These are phyloP conservation scores for Chesias legatella DNA, from an alignment of 2,888 invertebrate species.

Conservation along the genomic window DNA sequence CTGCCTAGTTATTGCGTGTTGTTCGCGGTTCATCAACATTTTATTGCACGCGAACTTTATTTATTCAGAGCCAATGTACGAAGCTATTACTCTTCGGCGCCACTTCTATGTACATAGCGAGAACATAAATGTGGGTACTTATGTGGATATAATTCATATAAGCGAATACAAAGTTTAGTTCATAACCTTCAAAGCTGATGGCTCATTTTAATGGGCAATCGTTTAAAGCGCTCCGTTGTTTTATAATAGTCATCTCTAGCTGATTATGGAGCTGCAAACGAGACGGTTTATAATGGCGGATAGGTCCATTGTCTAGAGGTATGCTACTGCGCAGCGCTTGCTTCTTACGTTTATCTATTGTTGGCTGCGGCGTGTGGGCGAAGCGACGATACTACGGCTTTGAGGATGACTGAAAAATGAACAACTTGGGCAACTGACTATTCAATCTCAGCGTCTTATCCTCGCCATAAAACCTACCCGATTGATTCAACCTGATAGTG, in stretches of 20 bases:
- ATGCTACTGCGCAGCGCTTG: constrained; percentile 64
- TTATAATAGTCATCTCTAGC: constrained; percentile 50
- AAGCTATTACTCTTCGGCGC: constrained; percentile 52
- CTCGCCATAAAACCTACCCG: constrained; percentile 10
- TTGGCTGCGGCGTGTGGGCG: constrained; percentile 56
- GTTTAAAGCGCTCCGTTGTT: constrained; percentile 54
- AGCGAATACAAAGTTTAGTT: constrained; percentile 36
- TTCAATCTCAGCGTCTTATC: neutral
- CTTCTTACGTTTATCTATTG: constrained; percentile 47
- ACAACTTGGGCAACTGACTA: constrained; percentile 18
- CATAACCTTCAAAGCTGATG: constrained; percentile 37
- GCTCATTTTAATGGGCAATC: constrained; percentile 40
- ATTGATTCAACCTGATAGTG: constrained; percentile 32
- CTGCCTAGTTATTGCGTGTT: constrained; percentile 36
- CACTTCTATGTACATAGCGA: constrained; percentile 38
- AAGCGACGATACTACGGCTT: constrained; percentile 36
- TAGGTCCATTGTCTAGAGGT: constrained; percentile 61
- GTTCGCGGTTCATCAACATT: constrained; percentile 46
- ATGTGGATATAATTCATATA: constrained; percentile 32
- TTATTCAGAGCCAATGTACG: constrained; percentile 42
- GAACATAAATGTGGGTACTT: constrained; percentile 23
- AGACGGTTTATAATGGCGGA: constrained; percentile 49
- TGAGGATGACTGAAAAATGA: constrained; percentile 27
- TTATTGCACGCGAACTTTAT: constrained; percentile 49
- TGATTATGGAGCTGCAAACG: constrained; percentile 42